These are phyloP conservation scores for Heliconius ethilla DNA, from an alignment of 2,888 invertebrate genomes.

Conservation along the genomic window DNA sequence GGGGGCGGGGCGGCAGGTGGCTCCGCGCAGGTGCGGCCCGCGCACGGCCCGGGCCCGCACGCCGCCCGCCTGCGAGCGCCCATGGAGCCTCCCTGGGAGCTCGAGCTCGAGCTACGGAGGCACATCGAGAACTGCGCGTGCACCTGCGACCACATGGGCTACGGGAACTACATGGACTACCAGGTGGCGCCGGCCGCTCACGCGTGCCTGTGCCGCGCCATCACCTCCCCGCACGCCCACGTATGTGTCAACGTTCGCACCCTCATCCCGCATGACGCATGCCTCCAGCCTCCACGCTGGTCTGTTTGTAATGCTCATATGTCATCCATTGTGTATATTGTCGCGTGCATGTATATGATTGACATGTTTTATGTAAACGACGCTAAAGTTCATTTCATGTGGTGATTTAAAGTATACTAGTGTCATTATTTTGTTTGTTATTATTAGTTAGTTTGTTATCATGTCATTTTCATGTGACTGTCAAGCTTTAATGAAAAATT, in stretches of 20 bases:
- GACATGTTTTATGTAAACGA: constrained; percentile 34
- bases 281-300: constrained; percentile 61
- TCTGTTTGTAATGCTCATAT: constrained; percentile 59
- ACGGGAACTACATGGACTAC: constrained; percentile 95
- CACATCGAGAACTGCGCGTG: constrained; percentile 95
- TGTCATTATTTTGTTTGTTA: constrained; percentile 31
- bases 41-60: constrained; percentile 72
- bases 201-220: constrained; percentile 78
- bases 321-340: constrained; percentile 48
- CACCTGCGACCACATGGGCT: constrained; percentile 96
- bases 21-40: constrained; percentile 76
- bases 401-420: constrained; percentile 34
- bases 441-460: constrained; percentile 30
- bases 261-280: constrained; percentile 55
- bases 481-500: not conserved
- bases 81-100: constrained; percentile 83
- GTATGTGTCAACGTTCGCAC: constrained; percentile 65
- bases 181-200: constrained; percentile 85
- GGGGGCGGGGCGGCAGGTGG: constrained; percentile 73
- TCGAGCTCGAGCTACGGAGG: constrained; percentile 92
- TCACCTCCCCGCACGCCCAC: constrained; percentile 80
- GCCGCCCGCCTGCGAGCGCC: constrained; percentile 68
- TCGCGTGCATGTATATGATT: constrained; percentile 46
- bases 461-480: not conserved
- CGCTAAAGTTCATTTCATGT: constrained; percentile 37